phyloP scores from a whole-genome alignment of 2,113 vertebrate species.

The Aldabrachelys gigantea region DNA sequence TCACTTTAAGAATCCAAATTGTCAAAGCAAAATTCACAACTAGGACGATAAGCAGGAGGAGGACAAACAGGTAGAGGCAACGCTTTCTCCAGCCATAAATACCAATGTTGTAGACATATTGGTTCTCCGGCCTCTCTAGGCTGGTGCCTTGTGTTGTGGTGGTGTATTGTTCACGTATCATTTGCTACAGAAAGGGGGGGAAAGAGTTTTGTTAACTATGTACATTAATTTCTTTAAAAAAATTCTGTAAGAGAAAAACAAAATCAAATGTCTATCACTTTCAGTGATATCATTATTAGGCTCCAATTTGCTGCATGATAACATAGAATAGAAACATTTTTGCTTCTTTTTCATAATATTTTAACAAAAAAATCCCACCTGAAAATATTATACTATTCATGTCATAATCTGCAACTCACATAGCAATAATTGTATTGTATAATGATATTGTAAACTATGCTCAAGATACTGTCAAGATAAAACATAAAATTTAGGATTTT shows the following conservation, averaged over 20 bases:
- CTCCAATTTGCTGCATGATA: neutral
- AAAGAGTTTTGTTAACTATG: conserved; percentile 7
- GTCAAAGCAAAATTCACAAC: conserved; percentile 95
- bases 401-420: neutral
- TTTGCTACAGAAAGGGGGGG: conserved; percentile 78
- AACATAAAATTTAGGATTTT: neutral
- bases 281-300: neutral
- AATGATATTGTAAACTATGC: neutral
- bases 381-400: neutral
- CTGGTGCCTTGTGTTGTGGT: conserved; percentile 84
- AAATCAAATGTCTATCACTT: neutral
- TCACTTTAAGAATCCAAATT: conserved; percentile 97
- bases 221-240: neutral
- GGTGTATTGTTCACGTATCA: conserved; percentile 93
- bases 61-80: conserved; percentile 95
- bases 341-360: neutral
- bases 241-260: neutral
- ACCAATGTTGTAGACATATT: conserved; percentile 90
- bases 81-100: conserved; percentile 99
- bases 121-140: conserved; percentile 80
- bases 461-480: neutral
- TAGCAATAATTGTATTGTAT: neutral
- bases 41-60: conserved; percentile 91
- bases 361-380: neutral
- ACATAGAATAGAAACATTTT: neutral